Conservation (phyloP, 2,113 vertebrate genomes). For the Neogobius melanostomus region DNA sequence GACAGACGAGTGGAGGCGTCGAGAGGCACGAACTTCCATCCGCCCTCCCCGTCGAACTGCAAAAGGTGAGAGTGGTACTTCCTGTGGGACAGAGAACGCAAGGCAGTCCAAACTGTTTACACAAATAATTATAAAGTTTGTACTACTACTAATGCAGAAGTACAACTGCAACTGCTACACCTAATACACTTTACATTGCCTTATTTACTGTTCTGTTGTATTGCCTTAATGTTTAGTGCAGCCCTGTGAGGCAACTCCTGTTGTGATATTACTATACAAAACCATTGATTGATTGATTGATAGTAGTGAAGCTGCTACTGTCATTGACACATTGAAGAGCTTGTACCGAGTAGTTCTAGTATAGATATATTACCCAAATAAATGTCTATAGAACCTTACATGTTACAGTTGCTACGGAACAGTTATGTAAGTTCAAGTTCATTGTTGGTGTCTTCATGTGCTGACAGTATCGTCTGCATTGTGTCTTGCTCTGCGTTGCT, state of each 20-base stretch:
- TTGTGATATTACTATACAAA: no score
- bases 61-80: slow-evolving; percentile 97
- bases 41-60: slow-evolving; percentile 96
- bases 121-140: neutral
- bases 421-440: neutral
- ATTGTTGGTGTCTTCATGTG: neutral
- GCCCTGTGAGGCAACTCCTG: no score
- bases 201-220: no score
- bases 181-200: no score
- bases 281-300: no score
- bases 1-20: slow-evolving; percentile 91
- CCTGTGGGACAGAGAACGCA: slow-evolving; percentile 70
- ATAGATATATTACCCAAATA: neutral
- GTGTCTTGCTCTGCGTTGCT: neutral
- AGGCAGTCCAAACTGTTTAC: neutral
- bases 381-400: neutral
- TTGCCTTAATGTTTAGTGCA: no score
- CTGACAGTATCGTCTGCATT: slow-evolving; percentile 2
- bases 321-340: neutral
- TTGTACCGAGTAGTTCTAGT: neutral
- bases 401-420: neutral
- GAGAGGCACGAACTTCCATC: slow-evolving; percentile 94
- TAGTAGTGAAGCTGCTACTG: neutral
- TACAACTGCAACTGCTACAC: neutral
- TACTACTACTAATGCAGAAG: neutral